Conservation (phyloP, 2,888 invertebrate species). For the Euphydryas editha region DNA sequence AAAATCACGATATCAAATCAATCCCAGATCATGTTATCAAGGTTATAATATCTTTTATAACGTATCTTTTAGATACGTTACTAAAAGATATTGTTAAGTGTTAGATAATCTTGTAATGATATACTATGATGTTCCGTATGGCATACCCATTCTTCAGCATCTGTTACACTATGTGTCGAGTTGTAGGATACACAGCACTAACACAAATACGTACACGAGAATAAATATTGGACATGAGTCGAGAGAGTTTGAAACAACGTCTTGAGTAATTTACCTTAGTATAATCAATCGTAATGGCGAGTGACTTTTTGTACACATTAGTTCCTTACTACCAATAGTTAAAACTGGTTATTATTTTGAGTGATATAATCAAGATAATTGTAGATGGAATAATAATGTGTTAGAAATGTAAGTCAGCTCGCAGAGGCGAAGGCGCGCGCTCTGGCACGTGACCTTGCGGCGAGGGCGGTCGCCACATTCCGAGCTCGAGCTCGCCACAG, state of each 20-base stretch:
- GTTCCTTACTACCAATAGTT: background rate
- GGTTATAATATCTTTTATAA: too few relatives aligned
- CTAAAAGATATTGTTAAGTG: too few relatives aligned
- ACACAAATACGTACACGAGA: background rate
- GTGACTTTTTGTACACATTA: too few relatives aligned
- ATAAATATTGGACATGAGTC: background rate
- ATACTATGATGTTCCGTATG: too few relatives aligned
- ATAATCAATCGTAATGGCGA: too few relatives aligned
- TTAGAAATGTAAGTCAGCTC: constrained; percentile 10
- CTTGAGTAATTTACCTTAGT: background rate
- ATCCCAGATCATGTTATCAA: too few relatives aligned
- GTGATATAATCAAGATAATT: constrained; percentile 3
- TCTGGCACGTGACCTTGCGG: constrained; percentile 26
- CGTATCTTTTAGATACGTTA: too few relatives aligned
- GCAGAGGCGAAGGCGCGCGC: constrained; percentile 12
- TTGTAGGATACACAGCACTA: background rate
- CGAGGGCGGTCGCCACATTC: constrained; percentile 14
- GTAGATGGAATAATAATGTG: background rate
- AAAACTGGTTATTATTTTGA: background rate
- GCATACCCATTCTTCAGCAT: too few relatives aligned
- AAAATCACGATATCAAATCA: too few relatives aligned
- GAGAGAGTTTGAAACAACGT: background rate
- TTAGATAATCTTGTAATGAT: too few relatives aligned
- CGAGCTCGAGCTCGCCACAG: constrained; percentile 1
- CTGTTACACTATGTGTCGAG: background rate